Evolutionary conservation across 2,888 invertebrate genomes (phyloP).

Genomic region (Acleris cristana): DNA sequence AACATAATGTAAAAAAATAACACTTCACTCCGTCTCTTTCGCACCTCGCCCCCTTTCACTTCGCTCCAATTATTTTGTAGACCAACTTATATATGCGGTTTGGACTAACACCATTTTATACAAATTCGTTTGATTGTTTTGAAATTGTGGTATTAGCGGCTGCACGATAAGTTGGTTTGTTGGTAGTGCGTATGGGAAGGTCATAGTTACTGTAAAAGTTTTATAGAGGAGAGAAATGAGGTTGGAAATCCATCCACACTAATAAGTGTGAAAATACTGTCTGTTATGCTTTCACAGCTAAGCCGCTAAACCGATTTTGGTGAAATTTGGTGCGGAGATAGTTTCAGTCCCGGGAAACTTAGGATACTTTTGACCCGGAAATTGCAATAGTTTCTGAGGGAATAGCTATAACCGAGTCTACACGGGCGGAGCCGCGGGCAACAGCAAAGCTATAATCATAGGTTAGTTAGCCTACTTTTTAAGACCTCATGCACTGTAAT

Average conservation of each 20-base stretch:
- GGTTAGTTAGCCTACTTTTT: too few relatives aligned
- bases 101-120: not conserved
- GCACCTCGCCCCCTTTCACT: slow-evolving; percentile 24
- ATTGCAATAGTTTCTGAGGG: too few relatives aligned
- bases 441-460: too few relatives aligned
- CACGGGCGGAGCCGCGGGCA: too few relatives aligned
- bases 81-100: slow-evolving; percentile 18
- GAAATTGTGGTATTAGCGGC: not conserved
- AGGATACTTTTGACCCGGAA: too few relatives aligned
- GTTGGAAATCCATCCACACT: not conserved
- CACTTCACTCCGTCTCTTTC: slow-evolving; percentile 26
- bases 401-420: too few relatives aligned
- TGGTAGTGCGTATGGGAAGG: slow-evolving; percentile 28
- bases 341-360: too few relatives aligned
- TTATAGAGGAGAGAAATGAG: not conserved
- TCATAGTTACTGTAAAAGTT: slow-evolving; percentile 15
- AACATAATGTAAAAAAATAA: slow-evolving; percentile 27
- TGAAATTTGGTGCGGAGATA: too few relatives aligned
- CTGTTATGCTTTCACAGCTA: too few relatives aligned
- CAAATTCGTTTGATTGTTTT: not conserved
- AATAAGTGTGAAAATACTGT: not conserved
- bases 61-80: slow-evolving; percentile 26
- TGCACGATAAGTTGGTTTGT: slow-evolving; percentile 11
- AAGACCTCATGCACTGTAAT: too few relatives aligned
- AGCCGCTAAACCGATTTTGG: too few relatives aligned